These are phyloP conservation scores for Latrodectus hesperus DNA, from an alignment of 2,888 invertebrate species.

Conservation along the genomic window DNA sequence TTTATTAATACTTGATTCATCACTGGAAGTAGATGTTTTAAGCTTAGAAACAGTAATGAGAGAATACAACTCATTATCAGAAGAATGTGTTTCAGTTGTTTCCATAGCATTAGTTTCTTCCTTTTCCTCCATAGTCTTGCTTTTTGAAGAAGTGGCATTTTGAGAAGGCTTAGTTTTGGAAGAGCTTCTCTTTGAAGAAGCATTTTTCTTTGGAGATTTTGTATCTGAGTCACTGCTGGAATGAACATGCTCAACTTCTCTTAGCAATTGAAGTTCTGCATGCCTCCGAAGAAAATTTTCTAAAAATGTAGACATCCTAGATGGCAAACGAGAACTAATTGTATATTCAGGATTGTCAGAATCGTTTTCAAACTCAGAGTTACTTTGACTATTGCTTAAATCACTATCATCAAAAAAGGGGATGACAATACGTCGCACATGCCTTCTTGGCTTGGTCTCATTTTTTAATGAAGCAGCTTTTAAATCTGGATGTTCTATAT, in stretches of 20 bases:
- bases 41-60: conserved; percentile 36
- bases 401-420: conserved; percentile 77
- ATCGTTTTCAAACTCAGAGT: conserved; percentile 39
- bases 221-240: conserved; percentile 14
- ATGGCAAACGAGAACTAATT: conserved; percentile 34
- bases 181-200: background rate
- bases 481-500: conserved; percentile 77
- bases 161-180: too few species aligned
- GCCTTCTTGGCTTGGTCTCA: conserved; percentile 71
- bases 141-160: too few species aligned
- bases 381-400: conserved; percentile 70
- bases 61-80: conserved; percentile 28
- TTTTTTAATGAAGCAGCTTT: conserved; percentile 72
- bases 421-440: conserved; percentile 73
- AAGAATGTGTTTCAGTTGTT: conserved; percentile 4
- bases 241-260: conserved; percentile 15
- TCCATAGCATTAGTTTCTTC: background rate
- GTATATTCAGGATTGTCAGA: conserved; percentile 65
- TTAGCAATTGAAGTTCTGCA: conserved; percentile 52
- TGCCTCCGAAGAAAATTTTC: conserved; percentile 71
- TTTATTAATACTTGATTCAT: conserved; percentile 17
- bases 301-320: conserved; percentile 71
- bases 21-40: conserved; percentile 23
- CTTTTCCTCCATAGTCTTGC: too few species aligned
- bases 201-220: background rate